phyloP scores from a whole-genome alignment of 2,888 invertebrate genomes.

The Pseudanteris insignis region DNA sequence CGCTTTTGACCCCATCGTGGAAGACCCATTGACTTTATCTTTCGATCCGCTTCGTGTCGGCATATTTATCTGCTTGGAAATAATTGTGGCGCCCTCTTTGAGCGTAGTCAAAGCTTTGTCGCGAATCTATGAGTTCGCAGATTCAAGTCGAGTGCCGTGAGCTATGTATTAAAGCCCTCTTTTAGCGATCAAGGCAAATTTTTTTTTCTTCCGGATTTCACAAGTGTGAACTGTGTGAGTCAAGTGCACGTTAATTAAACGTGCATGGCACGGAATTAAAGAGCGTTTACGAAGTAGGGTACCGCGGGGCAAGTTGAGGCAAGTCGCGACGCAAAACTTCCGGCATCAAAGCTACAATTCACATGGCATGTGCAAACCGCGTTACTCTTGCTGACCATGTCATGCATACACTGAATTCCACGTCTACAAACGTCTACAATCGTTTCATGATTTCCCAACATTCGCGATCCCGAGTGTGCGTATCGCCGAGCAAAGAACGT shows the following conservation, averaged over 20 bases:
- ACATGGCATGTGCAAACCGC: conserved; percentile 54
- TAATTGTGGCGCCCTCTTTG: conserved; percentile 16
- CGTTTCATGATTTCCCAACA: conserved; percentile 28
- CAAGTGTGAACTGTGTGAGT: conserved; percentile 42
- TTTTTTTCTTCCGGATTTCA: conserved; percentile 9
- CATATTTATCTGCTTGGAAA: conserved; percentile 28
- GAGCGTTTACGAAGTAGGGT: conserved; percentile 15
- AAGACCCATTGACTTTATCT: conserved; percentile 17
- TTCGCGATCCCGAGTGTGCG: conserved; percentile 25
- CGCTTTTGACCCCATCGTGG: no score
- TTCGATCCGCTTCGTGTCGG: conserved; percentile 6
- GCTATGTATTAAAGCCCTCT: not conserved
- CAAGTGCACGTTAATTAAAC: conserved; percentile 48
- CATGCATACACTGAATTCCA: conserved; percentile 39
- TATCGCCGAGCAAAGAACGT: no score
- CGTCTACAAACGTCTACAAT: conserved; percentile 17
- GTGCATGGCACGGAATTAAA: conserved; percentile 25
- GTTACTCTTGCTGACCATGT: conserved; percentile 52
- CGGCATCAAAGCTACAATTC: conserved; percentile 46
- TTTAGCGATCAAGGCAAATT: no score
- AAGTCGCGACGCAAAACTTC: conserved; percentile 5
- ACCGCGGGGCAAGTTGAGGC: not conserved
- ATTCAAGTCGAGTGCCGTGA: not conserved
- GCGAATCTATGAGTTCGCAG: conserved; percentile 12
- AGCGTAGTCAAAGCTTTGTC: conserved; percentile 20